Percentiles rank a stretch among this genome's conserved stretches.
phyloP scores from a whole-genome alignment of 2,888 invertebrate species.

The Parthenolecanium corni region DNA sequence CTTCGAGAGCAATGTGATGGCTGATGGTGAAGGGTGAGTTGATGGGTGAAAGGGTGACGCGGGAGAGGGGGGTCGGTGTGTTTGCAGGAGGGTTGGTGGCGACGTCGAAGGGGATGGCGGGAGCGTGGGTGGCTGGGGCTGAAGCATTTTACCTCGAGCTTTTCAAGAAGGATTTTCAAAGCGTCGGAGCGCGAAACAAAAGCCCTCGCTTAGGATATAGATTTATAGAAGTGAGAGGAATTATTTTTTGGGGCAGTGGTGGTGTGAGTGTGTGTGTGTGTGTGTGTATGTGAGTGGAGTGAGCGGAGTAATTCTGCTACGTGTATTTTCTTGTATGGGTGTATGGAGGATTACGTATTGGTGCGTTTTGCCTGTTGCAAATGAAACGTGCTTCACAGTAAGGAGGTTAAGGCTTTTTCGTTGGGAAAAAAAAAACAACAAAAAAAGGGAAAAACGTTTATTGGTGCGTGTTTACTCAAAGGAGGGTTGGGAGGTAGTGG shows the following conservation, averaged over 20 bases:
- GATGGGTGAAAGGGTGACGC: background rate
- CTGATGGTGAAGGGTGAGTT: background rate
- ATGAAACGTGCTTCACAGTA: slow-evolving; percentile 24
- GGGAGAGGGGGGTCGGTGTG: background rate
- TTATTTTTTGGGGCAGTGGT: no score
- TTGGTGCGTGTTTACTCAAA: slow-evolving; percentile 20
- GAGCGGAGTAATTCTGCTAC: no score
- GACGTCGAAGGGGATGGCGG: background rate
- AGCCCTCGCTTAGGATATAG: slow-evolving; percentile 15
- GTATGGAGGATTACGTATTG: background rate
- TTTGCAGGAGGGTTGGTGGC: background rate
- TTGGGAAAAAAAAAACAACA: no score
- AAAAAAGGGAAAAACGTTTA: slow-evolving; percentile 8
- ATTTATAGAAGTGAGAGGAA: slow-evolving; percentile 12
- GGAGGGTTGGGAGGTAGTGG: background rate
- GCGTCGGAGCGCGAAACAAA: slow-evolving; percentile 24
- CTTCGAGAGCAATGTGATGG: background rate
- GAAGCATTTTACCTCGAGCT: slow-evolving; percentile 4
- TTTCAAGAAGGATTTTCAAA: slow-evolving; percentile 12
- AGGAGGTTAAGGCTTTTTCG: slow-evolving; percentile 19
- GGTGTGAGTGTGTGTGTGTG: no score
- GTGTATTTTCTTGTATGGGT: no score
- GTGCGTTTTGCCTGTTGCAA: slow-evolving; percentile 28
- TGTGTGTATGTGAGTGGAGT: no score
- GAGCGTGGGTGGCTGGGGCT: background rate